Base-by-base conservation (phyloP, 1,140 invertebrate genomes). In the Drosophila kepulauana region DNA sequence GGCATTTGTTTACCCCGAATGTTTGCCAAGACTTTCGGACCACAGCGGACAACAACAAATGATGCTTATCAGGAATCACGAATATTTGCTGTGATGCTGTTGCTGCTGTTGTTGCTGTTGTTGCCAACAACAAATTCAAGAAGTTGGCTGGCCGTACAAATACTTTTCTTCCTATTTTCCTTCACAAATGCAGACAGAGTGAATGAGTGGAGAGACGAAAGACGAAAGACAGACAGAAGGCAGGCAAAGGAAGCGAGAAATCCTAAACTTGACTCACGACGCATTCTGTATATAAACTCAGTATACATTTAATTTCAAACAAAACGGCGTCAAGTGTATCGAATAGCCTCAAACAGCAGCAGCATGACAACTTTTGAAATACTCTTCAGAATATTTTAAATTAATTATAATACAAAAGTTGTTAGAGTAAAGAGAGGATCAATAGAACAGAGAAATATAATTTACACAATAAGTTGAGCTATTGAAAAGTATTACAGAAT, bases 21-120 rank as follows among this genome's bases (percentile, higher is more conserved):
- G 58, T 41, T 25, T 52, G 62, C 46, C 33, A 35, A 58, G 63
- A 58, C 35, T 45, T 33, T 62, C 57, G 51, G 57, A 75, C 73
- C 74, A 82, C 64, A 67, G 65, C 45, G 58, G 41, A 38, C 71
- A 75, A 59, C 58, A 63, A 70, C 51, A 63, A 75, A 65, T 78
- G 88, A 91, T 91, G 80, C 76, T 91, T 91, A 91, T 91, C 90
- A 90, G 90, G 86, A 88, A 91, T 91, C 90, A 91, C 90, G 90
- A 91, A 91, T 88, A 88, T 91, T 91, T 88, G 90, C 81, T 91
- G 41, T 67, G 28, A 28, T 65, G 49, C 38, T 82, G 79, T 46
- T 72, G 78, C 78, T 45, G 77, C 67, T 67, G 28, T 15, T 65
- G 49, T 25, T 49, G 48, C 48, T 25, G 48, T 49, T 49, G 48